A percentile compares a stretch with the other conserved stretches of the same genome.
These are phyloP conservation scores for Temnothorax rugatulus DNA, from an alignment of 2,888 invertebrate genomes.

Conservation along the genomic window DNA sequence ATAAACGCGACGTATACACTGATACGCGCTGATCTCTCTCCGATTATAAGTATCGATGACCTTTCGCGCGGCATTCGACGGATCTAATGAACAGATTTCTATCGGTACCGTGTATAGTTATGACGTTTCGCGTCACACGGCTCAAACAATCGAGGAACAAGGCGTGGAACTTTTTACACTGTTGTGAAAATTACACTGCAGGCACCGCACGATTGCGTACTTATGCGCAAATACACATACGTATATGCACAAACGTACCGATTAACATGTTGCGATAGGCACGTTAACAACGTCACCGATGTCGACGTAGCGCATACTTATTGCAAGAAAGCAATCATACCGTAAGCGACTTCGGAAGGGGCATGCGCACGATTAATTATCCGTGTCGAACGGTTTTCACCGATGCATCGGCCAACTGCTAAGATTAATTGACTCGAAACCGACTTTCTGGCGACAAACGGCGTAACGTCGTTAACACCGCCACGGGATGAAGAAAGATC, in stretches of 20 bases:
- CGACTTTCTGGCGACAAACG: constrained; percentile 62
- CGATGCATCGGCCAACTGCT: constrained; percentile 69
- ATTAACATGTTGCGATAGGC: constrained; percentile 55
- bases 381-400: constrained; percentile 71
- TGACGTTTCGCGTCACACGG: constrained; percentile 29
- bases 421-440: constrained; percentile 73
- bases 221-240: background rate
- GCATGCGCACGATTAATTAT: constrained; percentile 69
- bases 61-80: constrained; percentile 42
- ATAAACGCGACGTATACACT: background rate
- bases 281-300: constrained; percentile 55
- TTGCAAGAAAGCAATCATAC: constrained; percentile 64
- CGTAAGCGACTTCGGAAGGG: constrained; percentile 42
- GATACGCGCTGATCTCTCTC: constrained; percentile 22
- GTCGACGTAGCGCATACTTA: constrained; percentile 52
- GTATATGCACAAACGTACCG: background rate
- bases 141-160: constrained; percentile 40
- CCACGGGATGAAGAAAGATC: constrained; percentile 39
- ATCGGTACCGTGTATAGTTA: constrained; percentile 34
- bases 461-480: constrained; percentile 56
- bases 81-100: constrained; percentile 31
- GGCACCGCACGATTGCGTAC: background rate
- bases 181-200: constrained; percentile 26
- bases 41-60: constrained; percentile 47
- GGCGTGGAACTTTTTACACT: constrained; percentile 24